Evolutionary conservation across 2,113 vertebrate species (phyloP), one percentile per base, ranked within the genome.

Genomic region (Amazona guildingii): DNA sequence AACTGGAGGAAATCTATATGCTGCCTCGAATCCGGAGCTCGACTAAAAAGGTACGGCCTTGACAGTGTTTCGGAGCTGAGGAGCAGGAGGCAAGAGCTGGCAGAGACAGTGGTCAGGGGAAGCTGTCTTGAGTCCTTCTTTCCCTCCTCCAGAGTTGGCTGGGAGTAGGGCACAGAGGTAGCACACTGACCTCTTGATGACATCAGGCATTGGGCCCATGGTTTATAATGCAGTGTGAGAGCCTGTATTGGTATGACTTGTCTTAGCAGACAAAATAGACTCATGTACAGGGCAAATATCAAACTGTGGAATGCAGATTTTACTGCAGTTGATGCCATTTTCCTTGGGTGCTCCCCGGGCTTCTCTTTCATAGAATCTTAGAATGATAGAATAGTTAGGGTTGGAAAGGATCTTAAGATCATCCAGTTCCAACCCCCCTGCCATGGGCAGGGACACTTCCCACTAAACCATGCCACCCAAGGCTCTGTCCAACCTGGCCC

Each of bases 1-100:
- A 99, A 96, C 98, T 99, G 96, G 99, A 99, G 51, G 99, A 99
- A 92, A 99, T 99, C 92, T 99, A 99, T 86, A 99, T 99, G 99
- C 96, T 99, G 92, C 99, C 99, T 46, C 98, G 99, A 79, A 99
- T 99, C 96, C 98, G 99, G 85, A 99, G 99, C 96, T 99, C 99
- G 1, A 99, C 99, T 70, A 99, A 99, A 96, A 99, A 99, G 99
- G 99, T 99, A 96, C 8, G 15, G 23, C 54, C 24, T 13, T 13
- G 19, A n/a, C 55, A n/a, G 12, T 62, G 49, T 35, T 1, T 1
- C 77, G 61, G 7, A 59, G 14, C 7, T 75, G 76, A 80, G 75
- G 70, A 63, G 64, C 67, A 39, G 68, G 43, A 70, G 41, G 31
- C 1, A 0, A 80, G 51, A 85, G 48, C 29, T 88, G 81, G 18